Percentiles rank a stretch among this genome's conserved stretches.
Conservation (phyloP, 2,113 vertebrate genomes). For the Zootoca vivipara region DNA sequence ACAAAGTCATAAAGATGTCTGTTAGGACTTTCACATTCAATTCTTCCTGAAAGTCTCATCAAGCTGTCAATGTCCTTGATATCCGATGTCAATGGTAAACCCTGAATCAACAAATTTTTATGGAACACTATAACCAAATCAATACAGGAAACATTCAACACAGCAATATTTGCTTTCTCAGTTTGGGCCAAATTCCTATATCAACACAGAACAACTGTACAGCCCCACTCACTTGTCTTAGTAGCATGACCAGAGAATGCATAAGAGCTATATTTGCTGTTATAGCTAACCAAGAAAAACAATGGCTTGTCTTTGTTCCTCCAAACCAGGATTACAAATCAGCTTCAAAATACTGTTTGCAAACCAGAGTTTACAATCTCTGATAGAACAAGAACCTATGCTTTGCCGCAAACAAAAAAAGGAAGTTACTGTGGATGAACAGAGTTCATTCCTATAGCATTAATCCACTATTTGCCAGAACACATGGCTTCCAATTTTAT, state of each 20-base stretch:
- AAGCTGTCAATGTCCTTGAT: constrained; percentile 92
- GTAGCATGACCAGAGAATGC: background rate
- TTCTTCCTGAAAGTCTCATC: constrained; percentile 88
- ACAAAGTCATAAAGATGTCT: constrained; percentile 97
- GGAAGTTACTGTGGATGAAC: background rate
- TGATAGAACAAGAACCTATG: background rate
- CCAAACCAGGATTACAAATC: background rate
- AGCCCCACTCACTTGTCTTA: background rate
- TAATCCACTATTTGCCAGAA: background rate
- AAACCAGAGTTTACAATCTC: too few relatives aligned
- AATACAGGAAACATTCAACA: background rate
- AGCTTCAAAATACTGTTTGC: background rate
- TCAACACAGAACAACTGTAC: background rate
- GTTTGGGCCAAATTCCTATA: background rate
- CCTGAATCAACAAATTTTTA: constrained; percentile 75
- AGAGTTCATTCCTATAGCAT: background rate
- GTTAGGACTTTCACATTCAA: constrained; percentile 98
- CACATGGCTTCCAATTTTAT: background rate
- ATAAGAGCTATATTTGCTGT: too few relatives aligned
- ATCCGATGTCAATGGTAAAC: constrained; percentile 89
- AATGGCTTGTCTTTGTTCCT: too few relatives aligned
- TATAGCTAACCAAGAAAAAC: too few relatives aligned
- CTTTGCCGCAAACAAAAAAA: background rate
- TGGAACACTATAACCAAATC: background rate
- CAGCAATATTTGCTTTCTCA: background rate